Evolutionary conservation across 2,113 vertebrate species (phyloP), one percentile per base, ranked within the genome.

Genomic region (Mobula birostris): DNA sequence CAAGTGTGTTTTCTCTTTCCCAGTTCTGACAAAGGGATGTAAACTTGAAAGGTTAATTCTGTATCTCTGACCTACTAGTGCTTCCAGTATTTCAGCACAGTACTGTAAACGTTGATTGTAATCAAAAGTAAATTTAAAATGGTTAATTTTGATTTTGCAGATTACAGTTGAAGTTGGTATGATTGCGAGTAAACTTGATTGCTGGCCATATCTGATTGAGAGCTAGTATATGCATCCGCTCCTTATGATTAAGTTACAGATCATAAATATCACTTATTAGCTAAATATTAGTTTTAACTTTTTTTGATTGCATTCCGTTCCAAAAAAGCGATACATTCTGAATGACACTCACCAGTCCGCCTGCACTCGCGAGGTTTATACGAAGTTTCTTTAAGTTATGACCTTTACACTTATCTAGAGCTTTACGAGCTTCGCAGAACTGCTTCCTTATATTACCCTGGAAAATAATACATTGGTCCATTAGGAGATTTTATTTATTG

Each of bases 321-420:
- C 40, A 83, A 82, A 19, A 36, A 82, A 14, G 83, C 24, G 61
- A 27, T 56, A 61, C 8, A 14, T 87, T 87, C 8, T 24, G 29
- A 32, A 24, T 63, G 21, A 48, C 63, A 74, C 91, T 93, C 91
- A 93, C 91, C 68, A 11, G 7, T 5, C 1, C 19, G 1, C 19
- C 9, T 5, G 1, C 0, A 0, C 0, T 0, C 0, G 0, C 12
- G 5, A 56, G 68, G 48, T 87, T 58, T 5, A 48, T 0, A 0
- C 2, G 7, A 17, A 93, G 21, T 9, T 32, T 32, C 12, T 0
- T 1, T 74, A 74, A 29, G 8, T 36, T 2, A 2, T 21, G 0
- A 17, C 5, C 0, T 2, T 48, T 0, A 29, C 70, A 48, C 0
- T 1, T 27, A 74, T 29, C 6, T 70, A 93, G 68, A 36, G 70